phyloP scores from a whole-genome alignment of 2,113 vertebrate genomes.

The Mus spicilegus region DNA sequence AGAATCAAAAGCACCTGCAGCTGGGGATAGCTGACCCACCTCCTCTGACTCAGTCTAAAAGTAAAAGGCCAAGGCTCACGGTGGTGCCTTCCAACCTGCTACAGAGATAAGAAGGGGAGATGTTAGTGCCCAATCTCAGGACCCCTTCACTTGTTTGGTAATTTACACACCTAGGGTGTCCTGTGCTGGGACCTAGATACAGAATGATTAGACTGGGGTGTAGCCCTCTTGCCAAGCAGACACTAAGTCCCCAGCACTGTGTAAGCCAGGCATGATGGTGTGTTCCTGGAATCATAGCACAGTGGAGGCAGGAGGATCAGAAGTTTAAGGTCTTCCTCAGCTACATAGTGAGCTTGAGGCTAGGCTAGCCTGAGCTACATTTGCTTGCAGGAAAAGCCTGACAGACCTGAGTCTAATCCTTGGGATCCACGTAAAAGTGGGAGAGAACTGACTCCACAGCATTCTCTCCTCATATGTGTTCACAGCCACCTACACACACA shows the following conservation, averaged over 20 bases:
- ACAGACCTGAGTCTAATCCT: background rate
- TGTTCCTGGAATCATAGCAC: background rate
- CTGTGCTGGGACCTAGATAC: background rate
- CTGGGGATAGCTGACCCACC: background rate
- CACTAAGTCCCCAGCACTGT: background rate
- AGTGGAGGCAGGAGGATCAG: background rate
- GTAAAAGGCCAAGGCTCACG: constrained; percentile 27
- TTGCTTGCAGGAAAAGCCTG: background rate
- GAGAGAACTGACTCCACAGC: background rate
- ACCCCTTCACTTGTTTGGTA: background rate
- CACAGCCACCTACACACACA: background rate
- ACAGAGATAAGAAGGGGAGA: background rate
- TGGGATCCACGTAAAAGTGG: background rate
- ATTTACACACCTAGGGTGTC: background rate
- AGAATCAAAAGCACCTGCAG: constrained; percentile 50
- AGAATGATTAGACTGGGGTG: background rate
- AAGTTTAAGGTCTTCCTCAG: background rate
- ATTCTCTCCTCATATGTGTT: background rate
- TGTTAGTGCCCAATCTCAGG: background rate
- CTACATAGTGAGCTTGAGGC: background rate
- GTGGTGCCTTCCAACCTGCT: background rate
- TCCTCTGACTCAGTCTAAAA: background rate
- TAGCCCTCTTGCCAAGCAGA: background rate
- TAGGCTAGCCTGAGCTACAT: background rate
- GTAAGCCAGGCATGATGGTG: background rate